phyloP scores from a whole-genome alignment of 2,888 invertebrate species.

The Argyresthia albistria region DNA sequence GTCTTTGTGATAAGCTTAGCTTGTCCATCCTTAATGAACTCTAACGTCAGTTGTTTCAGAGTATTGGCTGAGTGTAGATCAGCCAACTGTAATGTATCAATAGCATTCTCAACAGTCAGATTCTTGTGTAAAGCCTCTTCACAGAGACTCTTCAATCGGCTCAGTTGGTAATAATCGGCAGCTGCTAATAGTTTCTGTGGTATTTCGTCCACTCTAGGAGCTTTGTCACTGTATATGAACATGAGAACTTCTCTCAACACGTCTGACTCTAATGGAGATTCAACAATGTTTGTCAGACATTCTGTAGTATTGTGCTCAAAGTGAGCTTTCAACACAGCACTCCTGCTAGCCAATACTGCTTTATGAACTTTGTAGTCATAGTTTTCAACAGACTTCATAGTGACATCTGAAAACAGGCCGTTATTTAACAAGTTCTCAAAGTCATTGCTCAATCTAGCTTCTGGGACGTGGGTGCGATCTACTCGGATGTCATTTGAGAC shows the following conservation, averaged over 20 bases:
- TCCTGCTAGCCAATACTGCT: conserved; percentile 52
- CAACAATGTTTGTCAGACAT: conserved; percentile 46
- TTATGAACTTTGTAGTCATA: conserved; percentile 55
- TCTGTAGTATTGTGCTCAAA: conserved; percentile 61
- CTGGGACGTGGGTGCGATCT: conserved; percentile 34
- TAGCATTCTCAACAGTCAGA: conserved; percentile 57
- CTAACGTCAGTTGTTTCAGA: conserved; percentile 44
- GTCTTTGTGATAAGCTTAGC: conserved; percentile 54
- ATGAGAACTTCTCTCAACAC: conserved; percentile 49
- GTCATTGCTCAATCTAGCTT: conserved; percentile 47
- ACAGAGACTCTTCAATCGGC: conserved; percentile 48
- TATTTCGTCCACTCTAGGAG: conserved; percentile 52
- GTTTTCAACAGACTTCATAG: conserved; percentile 50
- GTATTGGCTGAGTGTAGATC: conserved; percentile 52
- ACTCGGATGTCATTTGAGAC: conserved; percentile 54
- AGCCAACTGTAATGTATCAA: conserved; percentile 53
- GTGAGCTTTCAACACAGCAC: conserved; percentile 55
- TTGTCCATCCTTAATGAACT: conserved; percentile 61
- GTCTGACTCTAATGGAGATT: conserved; percentile 50
- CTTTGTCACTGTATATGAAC: conserved; percentile 58
- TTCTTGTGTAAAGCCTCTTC: conserved; percentile 57
- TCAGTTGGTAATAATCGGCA: conserved; percentile 57
- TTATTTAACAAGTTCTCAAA: conserved; percentile 49
- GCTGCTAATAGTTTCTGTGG: conserved; percentile 57
- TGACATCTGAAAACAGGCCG: conserved; percentile 53